Evolutionary conservation across 2,113 vertebrate species (phyloP).

Genomic region (Elgaria multicarinata): DNA sequence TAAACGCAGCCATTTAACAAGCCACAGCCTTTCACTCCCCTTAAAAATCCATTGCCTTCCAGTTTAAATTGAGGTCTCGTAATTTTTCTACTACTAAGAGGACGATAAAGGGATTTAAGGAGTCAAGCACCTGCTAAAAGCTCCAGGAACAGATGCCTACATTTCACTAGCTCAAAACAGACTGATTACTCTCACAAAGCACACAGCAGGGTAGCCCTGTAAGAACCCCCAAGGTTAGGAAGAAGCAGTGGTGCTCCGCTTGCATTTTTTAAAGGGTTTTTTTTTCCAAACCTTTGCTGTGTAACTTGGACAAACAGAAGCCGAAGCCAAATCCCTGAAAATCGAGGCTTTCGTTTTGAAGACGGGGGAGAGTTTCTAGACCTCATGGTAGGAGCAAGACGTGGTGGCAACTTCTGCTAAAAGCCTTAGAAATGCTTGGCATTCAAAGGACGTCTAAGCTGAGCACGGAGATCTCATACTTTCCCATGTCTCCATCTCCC

Average conservation of each 20-base stretch:
- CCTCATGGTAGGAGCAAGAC: not conserved
- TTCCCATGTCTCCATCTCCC: not conserved
- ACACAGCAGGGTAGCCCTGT: not conserved
- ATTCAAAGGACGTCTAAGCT: not conserved
- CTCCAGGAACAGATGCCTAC: not conserved
- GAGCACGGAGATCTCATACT: not conserved
- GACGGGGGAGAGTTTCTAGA: too few species aligned
- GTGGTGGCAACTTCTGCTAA: not conserved
- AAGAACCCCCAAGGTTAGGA: accelerated
- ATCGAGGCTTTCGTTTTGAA: not conserved
- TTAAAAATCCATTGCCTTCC: slow-evolving; percentile 29
- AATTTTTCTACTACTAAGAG: not conserved
- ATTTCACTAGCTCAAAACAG: slow-evolving; percentile 18
- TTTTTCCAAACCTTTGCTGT: not conserved
- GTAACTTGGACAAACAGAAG: not conserved
- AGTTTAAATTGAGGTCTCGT: slow-evolving; percentile 34
- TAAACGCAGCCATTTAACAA: not conserved
- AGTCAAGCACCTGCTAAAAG: slow-evolving; percentile 10
- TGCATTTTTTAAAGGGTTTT: not conserved
- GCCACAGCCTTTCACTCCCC: not conserved
- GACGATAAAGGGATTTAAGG: not conserved
- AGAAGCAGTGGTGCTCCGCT: not conserved
- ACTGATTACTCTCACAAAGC: slow-evolving; percentile 11
- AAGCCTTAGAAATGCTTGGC: not conserved
- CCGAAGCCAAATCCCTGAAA: not conserved